Evolutionary conservation across 2,113 vertebrate species (phyloP), one percentile per base, ranked within the genome.

Genomic region (Elgaria multicarinata): DNA sequence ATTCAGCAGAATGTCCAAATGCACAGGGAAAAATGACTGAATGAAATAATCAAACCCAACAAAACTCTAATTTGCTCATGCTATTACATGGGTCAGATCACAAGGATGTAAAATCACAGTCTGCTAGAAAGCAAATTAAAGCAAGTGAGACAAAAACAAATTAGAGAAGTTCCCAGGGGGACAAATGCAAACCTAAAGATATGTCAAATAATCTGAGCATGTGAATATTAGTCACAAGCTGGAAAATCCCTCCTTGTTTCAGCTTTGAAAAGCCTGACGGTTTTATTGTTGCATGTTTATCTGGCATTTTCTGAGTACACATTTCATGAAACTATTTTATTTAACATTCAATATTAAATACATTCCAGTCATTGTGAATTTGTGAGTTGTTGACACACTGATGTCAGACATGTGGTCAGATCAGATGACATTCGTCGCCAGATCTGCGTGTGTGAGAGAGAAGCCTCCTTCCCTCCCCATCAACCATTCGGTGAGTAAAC

Each of bases 301-400:
- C 78, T 69, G 0, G 0, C 82, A 28, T 0, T 0, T 10, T 67
- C 14, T n/a, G 69, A 85, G 67, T 72, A 74, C 0, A 0, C 22
- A 71, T 86, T 79, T 88, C 80, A 64, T 46, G 7, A 31, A 10
- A 44, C 75, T 42, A 64, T 72, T n/a, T 78, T 79, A n/a, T 90
- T n/a, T 88, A 88, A 24, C 69, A 53, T 22, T 46, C 64, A 0
- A 0, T 0, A 13, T 83, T 0, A 64, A 92, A 87, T 50, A 86
- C 91, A 89, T 71, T 14, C n/a, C 53, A 78, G 50, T 64, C 39
- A 74, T 42, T 84, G n/a, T 83, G 22, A 44, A 62, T 74, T 20
- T 58, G 50, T 33, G 91, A 91, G 7, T 1, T 0, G 0, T 74
- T 71, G n/a, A 0, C 3, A 69, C 69, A 86, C 74, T 86, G 75